Percentiles rank a stretch among this genome's conserved stretches.
Conservation (phyloP, 1,140 invertebrate species). For the Brachionus manjavacas region DNA sequence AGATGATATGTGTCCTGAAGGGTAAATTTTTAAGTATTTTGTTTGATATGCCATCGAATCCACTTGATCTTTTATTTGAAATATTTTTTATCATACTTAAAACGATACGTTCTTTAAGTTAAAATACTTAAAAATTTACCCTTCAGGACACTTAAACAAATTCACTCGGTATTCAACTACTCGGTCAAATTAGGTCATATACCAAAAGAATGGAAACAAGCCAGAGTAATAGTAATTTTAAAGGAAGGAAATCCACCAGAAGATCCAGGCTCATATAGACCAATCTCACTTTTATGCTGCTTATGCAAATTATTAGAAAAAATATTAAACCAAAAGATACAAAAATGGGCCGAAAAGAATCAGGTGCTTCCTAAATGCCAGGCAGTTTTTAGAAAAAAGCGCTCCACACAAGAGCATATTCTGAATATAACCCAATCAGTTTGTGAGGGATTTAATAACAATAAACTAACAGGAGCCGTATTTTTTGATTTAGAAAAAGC, state of each 20-base stretch:
- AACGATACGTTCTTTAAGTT: no score
- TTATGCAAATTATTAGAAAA: slow-evolving; percentile 43
- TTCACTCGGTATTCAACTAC: not conserved
- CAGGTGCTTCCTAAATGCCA: slow-evolving; percentile 29
- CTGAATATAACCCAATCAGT: slow-evolving; percentile 51
- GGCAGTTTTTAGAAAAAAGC: slow-evolving; percentile 48
- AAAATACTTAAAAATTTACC: no score
- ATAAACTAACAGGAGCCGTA: slow-evolving; percentile 47
- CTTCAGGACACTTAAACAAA: not conserved
- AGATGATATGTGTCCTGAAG: not conserved
- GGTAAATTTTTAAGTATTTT: slow-evolving; percentile 36
- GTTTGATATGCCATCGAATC: slow-evolving; percentile 22
- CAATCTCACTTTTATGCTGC: slow-evolving; percentile 42
- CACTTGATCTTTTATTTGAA: not conserved
- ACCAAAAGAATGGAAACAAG: slow-evolving; percentile 43
- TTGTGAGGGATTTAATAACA: slow-evolving; percentile 48
- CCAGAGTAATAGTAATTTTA: slow-evolving; percentile 41
- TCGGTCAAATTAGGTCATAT: slow-evolving; percentile 22
- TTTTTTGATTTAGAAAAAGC: no score
- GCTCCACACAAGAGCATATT: slow-evolving; percentile 52
- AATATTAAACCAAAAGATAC: slow-evolving; percentile 35
- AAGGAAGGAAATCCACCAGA: slow-evolving; percentile 43
- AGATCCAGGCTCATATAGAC: slow-evolving; percentile 41
- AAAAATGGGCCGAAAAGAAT: slow-evolving; percentile 35
- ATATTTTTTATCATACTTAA: slow-evolving; percentile 23